Evolutionary conservation across 2,113 vertebrate genomes (phyloP), one percentile per base, ranked within the genome.

Genomic region (Halcyon senegalensis): DNA sequence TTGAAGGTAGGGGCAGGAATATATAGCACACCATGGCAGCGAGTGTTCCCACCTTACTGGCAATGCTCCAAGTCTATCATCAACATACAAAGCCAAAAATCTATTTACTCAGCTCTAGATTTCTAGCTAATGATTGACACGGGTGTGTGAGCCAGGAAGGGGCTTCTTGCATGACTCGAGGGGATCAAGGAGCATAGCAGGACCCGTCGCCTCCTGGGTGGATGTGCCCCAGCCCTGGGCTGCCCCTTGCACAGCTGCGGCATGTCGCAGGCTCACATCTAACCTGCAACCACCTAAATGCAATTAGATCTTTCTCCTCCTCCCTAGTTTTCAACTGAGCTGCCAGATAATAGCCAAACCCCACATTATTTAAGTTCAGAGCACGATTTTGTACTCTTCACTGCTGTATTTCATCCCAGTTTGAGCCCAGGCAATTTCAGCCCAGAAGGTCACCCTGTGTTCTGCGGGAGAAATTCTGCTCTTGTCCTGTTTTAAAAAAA

Each of bases 41-140:
- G 18, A 73, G 53, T 64, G 87, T 46, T 94, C 92, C 94, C 84
- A 95, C 92, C 75, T 95, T 48, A 55, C 90, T 91, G 59, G 87
- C 88, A 93, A 95, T 1, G 18, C 41, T 89, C 74, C 66, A 31
- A 46, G 74, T 5, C 77, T 90, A 58, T 96, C 92, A 93, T 94
- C 95, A 81, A 8, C 33, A 60, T 7, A 21, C 66, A 68, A 94
- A 92, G 89, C 80, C 94, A 94, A 96, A 95, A 87, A 75, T 18
- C 17, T 93, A 51, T 96, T 97, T 97, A 91, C 94, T 46, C 64
- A 91, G 78, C 16, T 91, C 64, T 68, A 60, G 70, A 62, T 91
- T 78, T 85, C 81, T 90, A 88, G 95, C 86, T 97, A 97, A 97
- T 97, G 84, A 96, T 96, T 97, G 94, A 96, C 70, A 60, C n/a